phyloP scores from a whole-genome alignment of 35 echinoderm and acorn worm species.

The Heliocidaris tuberculata region DNA sequence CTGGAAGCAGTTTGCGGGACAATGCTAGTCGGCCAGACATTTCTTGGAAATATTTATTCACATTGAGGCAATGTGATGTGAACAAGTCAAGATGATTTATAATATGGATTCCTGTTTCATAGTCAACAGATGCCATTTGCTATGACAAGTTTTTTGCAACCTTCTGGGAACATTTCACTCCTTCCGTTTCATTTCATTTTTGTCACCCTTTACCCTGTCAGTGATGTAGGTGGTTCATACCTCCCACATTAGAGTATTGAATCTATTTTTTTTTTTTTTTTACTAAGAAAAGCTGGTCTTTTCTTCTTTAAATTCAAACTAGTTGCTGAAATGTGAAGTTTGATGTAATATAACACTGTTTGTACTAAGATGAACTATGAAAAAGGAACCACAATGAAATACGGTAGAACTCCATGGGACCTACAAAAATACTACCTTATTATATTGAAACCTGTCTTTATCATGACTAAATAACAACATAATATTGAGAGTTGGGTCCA shows the following conservation, averaged over 20 bases:
- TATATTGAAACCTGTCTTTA: too few relatives aligned
- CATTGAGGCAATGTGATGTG: too few relatives aligned
- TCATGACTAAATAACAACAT: too few relatives aligned
- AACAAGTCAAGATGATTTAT: neutral
- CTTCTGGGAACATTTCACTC: neutral
- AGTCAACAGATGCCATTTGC: neutral
- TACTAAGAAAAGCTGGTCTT: neutral
- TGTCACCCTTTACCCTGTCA: neutral
- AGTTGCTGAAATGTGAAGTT: too few relatives aligned
- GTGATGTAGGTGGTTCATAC: neutral
- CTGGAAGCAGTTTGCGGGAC: neutral
- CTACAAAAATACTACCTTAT: too few relatives aligned
- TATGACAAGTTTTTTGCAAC: neutral
- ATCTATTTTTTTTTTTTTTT: neutral
- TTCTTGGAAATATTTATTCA: neutral
- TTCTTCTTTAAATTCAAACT: neutral
- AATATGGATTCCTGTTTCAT: neutral
- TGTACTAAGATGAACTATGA: too few relatives aligned
- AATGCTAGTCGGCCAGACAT: neutral
- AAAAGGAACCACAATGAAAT: too few relatives aligned
- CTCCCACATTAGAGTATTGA: neutral
- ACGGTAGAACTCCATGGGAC: too few relatives aligned
- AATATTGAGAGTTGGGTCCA: too few relatives aligned
- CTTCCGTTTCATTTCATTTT: neutral
- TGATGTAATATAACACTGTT: too few relatives aligned